A percentile compares a stretch with the other conserved stretches of the same genome.
These are phyloP conservation scores for Blastobasis adustella DNA, from an alignment of 2,888 invertebrate genomes.

Conservation along the genomic window DNA sequence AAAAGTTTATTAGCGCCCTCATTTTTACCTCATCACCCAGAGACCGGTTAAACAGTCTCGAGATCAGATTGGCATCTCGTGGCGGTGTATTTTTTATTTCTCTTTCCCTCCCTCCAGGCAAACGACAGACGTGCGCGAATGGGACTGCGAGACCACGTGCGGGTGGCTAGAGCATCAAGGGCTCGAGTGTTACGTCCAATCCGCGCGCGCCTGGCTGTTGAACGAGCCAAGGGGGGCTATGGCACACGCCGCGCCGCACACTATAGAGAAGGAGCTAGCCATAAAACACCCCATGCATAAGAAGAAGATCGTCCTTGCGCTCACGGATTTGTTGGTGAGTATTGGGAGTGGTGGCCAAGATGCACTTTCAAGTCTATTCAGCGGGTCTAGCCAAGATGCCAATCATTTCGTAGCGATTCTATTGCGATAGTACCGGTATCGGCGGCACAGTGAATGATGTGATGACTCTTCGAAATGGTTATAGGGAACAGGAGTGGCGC, in stretches of 20 bases:
- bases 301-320: constrained; percentile 90
- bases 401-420: no score
- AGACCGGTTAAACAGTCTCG: no score
- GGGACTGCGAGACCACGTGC: constrained; percentile 87
- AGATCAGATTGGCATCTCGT: no score
- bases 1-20: no score
- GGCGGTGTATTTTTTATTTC: no score
- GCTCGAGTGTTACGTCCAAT: constrained; percentile 84
- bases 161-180: constrained; percentile 88
- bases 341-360: background rate
- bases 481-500: no score
- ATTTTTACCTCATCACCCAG: no score
- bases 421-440: no score
- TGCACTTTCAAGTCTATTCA: no score
- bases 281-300: constrained; percentile 90
- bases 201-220: constrained; percentile 89
- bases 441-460: no score
- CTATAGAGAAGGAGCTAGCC: constrained; percentile 92
- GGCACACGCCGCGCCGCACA: constrained; percentile 83
- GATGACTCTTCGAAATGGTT: no score
- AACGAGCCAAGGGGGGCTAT: constrained; percentile 79
- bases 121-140: constrained; percentile 84
- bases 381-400: no score
- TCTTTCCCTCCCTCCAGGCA: constrained; percentile 54
- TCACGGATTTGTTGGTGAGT: constrained; percentile 76